These are phyloP conservation scores for Agapornis roseicollis DNA, from an alignment of 2,113 vertebrate species.

Conservation along the genomic window DNA sequence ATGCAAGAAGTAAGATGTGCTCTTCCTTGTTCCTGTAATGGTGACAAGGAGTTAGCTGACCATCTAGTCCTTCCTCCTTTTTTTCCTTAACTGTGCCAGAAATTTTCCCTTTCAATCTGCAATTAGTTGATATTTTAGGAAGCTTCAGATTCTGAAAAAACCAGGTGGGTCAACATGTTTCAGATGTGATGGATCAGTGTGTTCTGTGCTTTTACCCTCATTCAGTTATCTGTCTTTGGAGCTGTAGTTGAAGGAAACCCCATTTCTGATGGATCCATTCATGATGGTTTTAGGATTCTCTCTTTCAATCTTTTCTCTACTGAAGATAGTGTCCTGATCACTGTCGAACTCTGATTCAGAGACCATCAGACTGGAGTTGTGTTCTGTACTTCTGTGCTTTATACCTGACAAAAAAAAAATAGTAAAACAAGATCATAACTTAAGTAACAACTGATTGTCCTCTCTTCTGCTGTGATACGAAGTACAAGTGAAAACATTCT, in stretches of 20 bases:
- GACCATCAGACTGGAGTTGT: conserved; percentile 93
- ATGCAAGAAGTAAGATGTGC: not conserved
- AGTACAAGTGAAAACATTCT: not conserved
- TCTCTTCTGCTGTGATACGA: not conserved
- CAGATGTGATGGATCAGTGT: not conserved
- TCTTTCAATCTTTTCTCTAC: conserved; percentile 76
- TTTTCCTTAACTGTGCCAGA: not conserved
- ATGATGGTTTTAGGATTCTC: conserved; percentile 68
- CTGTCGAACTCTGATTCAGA: conserved; percentile 92
- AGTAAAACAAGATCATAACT: not conserved
- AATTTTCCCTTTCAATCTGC: not conserved
- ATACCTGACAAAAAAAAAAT: conserved; percentile 74
- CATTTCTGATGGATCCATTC: conserved; percentile 74
- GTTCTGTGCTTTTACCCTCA: not conserved
- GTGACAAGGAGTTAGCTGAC: not conserved
- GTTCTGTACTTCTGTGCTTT: conserved; percentile 91
- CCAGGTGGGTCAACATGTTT: not conserved
- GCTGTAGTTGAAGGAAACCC: conserved; percentile 76
- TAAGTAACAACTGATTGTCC: not conserved
- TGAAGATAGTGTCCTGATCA: conserved; percentile 89
- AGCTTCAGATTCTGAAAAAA: conserved; percentile 1
- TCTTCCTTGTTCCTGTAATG: not conserved
- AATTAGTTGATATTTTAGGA: not conserved
- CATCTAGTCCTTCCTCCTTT: not conserved
- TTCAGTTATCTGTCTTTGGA: conserved; percentile 76